These are phyloP conservation scores for Entomyzon cyanotis DNA, from an alignment of 2,113 vertebrate genomes.

Conservation along the genomic window DNA sequence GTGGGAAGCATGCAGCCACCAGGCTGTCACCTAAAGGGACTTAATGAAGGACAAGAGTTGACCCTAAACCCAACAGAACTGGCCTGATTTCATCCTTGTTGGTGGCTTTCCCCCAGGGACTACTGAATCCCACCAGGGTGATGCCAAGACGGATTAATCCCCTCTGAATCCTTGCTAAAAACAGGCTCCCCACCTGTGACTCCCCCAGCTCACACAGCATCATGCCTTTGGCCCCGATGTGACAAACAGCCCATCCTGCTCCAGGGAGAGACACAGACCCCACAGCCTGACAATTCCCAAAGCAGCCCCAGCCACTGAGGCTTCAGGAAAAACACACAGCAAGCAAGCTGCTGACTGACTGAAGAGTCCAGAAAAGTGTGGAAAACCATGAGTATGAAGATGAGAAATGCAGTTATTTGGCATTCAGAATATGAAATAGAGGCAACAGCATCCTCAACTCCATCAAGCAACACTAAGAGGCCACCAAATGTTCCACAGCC, in stretches of 20 bases:
- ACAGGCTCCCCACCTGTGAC: too few relatives aligned
- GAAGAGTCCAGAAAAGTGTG: background rate
- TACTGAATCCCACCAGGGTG: rapidly evolving
- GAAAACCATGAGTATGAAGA: background rate
- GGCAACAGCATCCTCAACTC: background rate
- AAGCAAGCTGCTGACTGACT: background rate
- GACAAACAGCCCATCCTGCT: too few relatives aligned
- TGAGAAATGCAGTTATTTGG: background rate
- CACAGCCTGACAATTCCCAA: background rate
- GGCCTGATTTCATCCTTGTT: background rate
- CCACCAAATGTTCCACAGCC: background rate
- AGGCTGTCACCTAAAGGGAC: background rate
- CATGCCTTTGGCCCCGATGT: too few relatives aligned
- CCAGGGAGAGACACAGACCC: too few relatives aligned
- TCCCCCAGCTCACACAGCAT: too few relatives aligned
- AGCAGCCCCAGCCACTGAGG: background rate
- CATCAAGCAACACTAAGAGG: background rate
- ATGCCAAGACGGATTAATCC: too few relatives aligned
- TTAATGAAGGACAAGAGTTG: background rate
- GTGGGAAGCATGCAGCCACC: rapidly evolving
- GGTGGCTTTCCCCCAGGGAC: background rate
- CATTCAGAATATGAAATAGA: background rate
- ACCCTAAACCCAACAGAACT: rapidly evolving
- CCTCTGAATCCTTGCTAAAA: too few relatives aligned
- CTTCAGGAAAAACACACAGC: background rate